Evolutionary conservation across 2,797 vertebrate genomes (phyloP), one percentile per base, ranked within the genome.

Genomic region (Sebastes dallii): DNA sequence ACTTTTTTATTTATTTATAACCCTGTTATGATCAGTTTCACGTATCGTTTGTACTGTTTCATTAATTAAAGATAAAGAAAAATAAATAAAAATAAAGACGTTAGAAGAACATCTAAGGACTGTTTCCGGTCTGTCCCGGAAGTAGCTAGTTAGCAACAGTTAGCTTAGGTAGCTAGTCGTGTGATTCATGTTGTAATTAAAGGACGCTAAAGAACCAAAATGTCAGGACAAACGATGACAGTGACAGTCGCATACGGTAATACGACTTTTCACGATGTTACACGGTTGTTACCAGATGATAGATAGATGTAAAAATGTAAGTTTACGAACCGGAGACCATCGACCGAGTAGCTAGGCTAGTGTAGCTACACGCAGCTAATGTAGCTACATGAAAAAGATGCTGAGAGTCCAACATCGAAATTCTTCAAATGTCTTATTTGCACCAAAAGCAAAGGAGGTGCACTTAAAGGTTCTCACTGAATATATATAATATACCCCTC

Each of bases 211-310:
- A 72, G 9, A 72, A 61, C 4, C 71, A 89, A 89, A 69, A 96
- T 96, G 96, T 95, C 95, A 56, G 91, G 73, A 22, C 89, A 93
- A 78, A 86, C 93, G 32, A 50, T 96, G 55, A 95, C 95, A 50
- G 90, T 96, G 84, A 96, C 91, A 78, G 96, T 96, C 46, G 88
- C 95, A 58, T 95, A 96, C 91, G 95, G 96, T 96, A 96, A 95
- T 69, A 25, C 0, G 1, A 12, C 39, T 74, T 78, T 52, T 0
- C 8, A 24, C 46, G 16, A 24, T 59, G 13, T 71, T 75, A 54
- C 8, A 32, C 4, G 1, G 8, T 27, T 54, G 13, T 36, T 8
- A 11, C 1, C 1, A 32, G 2, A 12, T 29, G 10, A 25, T 18
- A 27, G 18, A 7, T 10, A 42, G 8, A 60, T 30, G 2, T 14